Evolutionary conservation across 2,113 vertebrate genomes (phyloP).

Genomic region (Calyptomena viridis): DNA sequence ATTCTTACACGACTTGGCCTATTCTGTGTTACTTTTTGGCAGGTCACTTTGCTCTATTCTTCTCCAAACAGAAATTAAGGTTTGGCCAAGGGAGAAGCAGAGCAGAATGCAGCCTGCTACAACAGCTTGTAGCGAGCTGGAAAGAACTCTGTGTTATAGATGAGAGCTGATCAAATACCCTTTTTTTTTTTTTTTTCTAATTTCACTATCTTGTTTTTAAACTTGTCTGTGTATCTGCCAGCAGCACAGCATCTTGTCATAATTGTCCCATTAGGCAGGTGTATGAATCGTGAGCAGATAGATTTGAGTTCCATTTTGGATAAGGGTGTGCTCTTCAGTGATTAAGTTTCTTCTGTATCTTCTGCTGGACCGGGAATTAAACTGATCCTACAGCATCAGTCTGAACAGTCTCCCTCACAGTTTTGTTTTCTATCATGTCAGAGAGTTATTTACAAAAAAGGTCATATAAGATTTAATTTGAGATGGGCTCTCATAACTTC

Average conservation of each 20-base stretch:
- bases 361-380: not conserved
- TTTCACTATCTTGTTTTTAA: conserved; percentile 62
- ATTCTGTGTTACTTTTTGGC: conserved; percentile 32
- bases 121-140: conserved; percentile 65
- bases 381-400: not conserved
- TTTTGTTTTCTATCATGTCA: not conserved
- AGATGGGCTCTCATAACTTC: not conserved
- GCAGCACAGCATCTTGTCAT: conserved; percentile 17
- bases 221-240: conserved; percentile 47
- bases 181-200: not conserved
- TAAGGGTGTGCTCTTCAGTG: not conserved
- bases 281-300: not conserved
- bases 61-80: conserved; percentile 59
- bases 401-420: not conserved
- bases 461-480: not conserved
- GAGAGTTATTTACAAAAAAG: not conserved
- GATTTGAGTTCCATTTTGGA: not conserved
- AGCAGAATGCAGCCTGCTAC: conserved; percentile 60
- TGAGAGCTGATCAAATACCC: conserved; percentile 44
- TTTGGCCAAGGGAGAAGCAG: conserved; percentile 30
- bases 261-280: conserved; percentile 61
- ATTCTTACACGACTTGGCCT: conserved; percentile 37
- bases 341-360: not conserved
- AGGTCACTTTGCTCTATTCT: conserved; percentile 51
- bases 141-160: conserved; percentile 64